phyloP scores from a whole-genome alignment of 2,888 invertebrate genomes.

The Cerastis leucographa region DNA sequence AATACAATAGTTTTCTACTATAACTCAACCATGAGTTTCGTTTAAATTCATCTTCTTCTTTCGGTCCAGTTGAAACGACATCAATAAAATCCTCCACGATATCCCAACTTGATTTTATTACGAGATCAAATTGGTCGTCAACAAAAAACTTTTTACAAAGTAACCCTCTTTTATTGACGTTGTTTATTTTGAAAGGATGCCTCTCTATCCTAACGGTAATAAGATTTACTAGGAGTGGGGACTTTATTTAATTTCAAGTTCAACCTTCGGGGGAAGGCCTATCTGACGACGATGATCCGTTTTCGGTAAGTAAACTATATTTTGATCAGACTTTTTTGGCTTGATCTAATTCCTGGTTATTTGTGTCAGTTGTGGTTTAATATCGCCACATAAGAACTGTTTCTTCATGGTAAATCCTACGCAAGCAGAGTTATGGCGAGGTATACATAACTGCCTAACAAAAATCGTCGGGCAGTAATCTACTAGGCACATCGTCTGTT shows the following conservation, averaged over 20 bases:
- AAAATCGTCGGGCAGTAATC: too few relatives aligned
- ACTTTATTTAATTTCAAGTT: slow-evolving; percentile 75
- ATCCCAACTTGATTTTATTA: slow-evolving; percentile 74
- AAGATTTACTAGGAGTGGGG: slow-evolving; percentile 74
- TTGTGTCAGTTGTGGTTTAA: neutral
- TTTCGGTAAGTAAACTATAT: slow-evolving; percentile 6
- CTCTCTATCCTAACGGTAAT: slow-evolving; percentile 74
- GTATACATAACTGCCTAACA: too few relatives aligned
- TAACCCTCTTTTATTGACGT: slow-evolving; percentile 76
- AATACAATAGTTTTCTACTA: neutral
- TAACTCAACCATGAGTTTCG: slow-evolving; percentile 35
- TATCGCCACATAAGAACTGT: neutral
- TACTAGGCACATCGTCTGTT: neutral
- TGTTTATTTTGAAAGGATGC: slow-evolving; percentile 78
- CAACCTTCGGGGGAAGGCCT: slow-evolving; percentile 33
- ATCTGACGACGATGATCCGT: slow-evolving; percentile 39
- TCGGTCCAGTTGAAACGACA: slow-evolving; percentile 53
- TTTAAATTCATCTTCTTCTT: slow-evolving; percentile 39
- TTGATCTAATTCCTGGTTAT: neutral
- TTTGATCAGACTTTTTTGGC: neutral
- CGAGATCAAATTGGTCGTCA: slow-evolving; percentile 75
- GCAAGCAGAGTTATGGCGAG: too few relatives aligned
- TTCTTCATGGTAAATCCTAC: neutral
- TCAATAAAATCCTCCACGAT: slow-evolving; percentile 69
- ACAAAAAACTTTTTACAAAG: slow-evolving; percentile 74